Evolutionary conservation across 2,888 invertebrate genomes (phyloP), one percentile per base, ranked within the genome.

Genomic region (Acrobasis consociella): DNA sequence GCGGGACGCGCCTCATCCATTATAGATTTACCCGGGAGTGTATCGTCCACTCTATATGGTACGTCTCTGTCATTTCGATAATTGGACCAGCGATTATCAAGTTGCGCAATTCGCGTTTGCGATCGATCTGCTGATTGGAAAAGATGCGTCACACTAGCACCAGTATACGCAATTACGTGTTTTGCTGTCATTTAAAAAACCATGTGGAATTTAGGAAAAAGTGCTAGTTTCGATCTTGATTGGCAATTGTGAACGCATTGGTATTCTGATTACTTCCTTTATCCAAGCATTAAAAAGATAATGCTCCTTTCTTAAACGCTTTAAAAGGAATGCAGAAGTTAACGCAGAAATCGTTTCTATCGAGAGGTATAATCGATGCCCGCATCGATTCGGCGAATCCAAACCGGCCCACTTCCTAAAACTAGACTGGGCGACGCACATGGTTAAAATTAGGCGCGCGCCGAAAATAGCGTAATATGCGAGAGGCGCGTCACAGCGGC

Each of bases 401-500:
- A 73, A 75, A 78, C 70, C 89, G 90, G 87, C 90, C 87, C 87
- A 91, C 90, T 90, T 92, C 91, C 91, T 90, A 90, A 89, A 89
- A 85, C 90, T 86, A 88, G 87, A 85, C 87, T 85, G 86, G 79
- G 89, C 89, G 88, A 91, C 91, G 89, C 89, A 90, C 82, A 91
- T 91, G 91, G 92, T 89, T 92, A 91, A 91, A 92, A 92, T 92
- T 91, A 92, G 92, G 84, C 77, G 73, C 81, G 81, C 82, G 85
- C 90, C 90, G 76, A 88, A 86, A 92, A 91, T 91, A 91, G 91
- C 85, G 86, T 87, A 56, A 86, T 90, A 90, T 87, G 83, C 73
- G 80, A 86, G 81, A 78, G 85, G 81, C 83, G 81, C 86, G 85
- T 83, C 82, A 82, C 83, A 81, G 82, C 77, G 78, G 77, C 75